A percentile compares a stretch with the other conserved stretches of the same genome.
Evolutionary conservation across 2,113 vertebrate species (phyloP).

Genomic region (Carlito syrichta): DNA sequence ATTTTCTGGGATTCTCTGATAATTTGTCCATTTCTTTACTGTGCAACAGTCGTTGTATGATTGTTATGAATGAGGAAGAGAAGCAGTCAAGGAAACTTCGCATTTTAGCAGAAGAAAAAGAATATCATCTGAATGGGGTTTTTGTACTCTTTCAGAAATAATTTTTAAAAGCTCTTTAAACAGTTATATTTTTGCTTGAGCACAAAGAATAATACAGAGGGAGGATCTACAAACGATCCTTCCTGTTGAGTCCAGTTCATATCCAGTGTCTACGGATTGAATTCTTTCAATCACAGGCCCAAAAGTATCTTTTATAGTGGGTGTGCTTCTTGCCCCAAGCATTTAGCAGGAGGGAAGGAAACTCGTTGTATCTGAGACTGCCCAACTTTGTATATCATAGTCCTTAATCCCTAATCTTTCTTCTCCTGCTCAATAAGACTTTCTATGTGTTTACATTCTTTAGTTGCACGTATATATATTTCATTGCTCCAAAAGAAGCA

Average conservation of each 20-base stretch:
- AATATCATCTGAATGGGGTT: neutral
- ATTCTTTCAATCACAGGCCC: constrained; percentile 38
- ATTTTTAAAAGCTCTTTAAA: constrained; percentile 14
- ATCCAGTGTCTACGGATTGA: neutral
- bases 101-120: constrained; percentile 29
- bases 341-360: neutral
- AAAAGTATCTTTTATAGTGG: neutral
- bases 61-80: neutral
- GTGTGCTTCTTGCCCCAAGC: constrained; percentile 5
- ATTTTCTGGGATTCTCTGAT: neutral
- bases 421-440: constrained; percentile 9
- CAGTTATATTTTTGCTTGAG: constrained; percentile 37
- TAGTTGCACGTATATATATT: neutral
- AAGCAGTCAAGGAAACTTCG: neutral
- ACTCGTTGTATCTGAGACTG: neutral
- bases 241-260: neutral
- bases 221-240: neutral
- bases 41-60: neutral
- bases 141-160: constrained; percentile 16
- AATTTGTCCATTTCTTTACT: constrained; percentile 14
- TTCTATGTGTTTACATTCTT: neutral
- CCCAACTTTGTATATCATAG: neutral
- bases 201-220: neutral
- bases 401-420: neutral
- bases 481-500: neutral